Evolutionary conservation across 2,113 vertebrate genomes (phyloP).

Genomic region (Atractosteus spatula): DNA sequence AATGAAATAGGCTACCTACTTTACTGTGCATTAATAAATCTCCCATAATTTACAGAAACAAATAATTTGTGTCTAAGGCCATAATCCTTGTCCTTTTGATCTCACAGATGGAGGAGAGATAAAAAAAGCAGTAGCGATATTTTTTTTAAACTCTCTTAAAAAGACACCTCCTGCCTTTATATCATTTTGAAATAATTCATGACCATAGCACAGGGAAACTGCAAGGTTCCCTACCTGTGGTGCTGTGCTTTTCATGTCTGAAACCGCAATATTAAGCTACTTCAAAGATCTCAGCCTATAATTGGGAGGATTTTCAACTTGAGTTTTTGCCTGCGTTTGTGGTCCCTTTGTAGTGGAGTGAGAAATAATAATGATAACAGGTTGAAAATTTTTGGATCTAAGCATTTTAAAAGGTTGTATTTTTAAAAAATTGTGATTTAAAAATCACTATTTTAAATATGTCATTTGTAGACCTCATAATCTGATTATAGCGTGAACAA

Average conservation of each 20-base stretch:
- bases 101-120: constrained; percentile 1
- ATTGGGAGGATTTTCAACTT: too few species aligned
- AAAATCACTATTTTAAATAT: background rate
- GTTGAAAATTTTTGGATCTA: too few species aligned
- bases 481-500: background rate
- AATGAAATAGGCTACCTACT: too few species aligned
- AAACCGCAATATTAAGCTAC: too few species aligned
- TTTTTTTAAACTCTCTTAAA: background rate
- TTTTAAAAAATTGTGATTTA: too few species aligned
- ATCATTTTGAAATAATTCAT: background rate
- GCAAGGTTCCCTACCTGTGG: background rate
- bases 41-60: background rate
- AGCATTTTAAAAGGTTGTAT: background rate
- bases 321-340: too few species aligned
- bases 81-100: constrained; percentile 19
- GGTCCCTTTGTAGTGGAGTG: too few species aligned
- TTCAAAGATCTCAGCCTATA: too few species aligned
- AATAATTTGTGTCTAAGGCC: constrained; percentile 26
- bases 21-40: constrained; percentile 37
- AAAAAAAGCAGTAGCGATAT: background rate
- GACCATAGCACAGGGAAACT: background rate
- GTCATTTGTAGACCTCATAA: background rate
- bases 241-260: too few species aligned
- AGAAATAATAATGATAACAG: too few species aligned
- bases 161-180: background rate